Evolutionary conservation across 2,797 vertebrate genomes (phyloP), one percentile per base, ranked within the genome.

Genomic region (Sebastes variabilis): DNA sequence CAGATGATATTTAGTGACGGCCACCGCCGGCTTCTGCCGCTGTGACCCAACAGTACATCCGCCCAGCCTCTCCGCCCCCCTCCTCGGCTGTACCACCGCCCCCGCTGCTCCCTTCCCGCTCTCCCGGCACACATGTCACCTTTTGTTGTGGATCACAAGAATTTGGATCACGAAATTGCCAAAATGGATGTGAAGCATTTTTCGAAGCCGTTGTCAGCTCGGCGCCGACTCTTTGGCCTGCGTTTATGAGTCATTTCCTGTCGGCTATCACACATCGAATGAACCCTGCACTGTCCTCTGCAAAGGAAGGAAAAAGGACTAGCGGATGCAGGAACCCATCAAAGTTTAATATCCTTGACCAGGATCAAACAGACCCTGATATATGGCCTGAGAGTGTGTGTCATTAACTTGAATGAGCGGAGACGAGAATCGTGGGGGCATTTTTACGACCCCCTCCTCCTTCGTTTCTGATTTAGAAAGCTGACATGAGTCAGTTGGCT

Each of bases 271-370:
- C 69, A 70, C 77, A 70, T 83, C 16, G 24, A 75, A 75, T 77
- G 77, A 83, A 85, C 72, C 81, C 83, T 11, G 69, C 69, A 5
- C 72, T 60, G 79, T 85, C 80, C 78, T 68, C 83, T 76, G 69
- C 65, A 42, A 55, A 82, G 55, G 62, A 72, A 79, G 6, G 58
- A 30, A 75, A 6, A 59, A 81, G 38, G 83, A 88, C 72, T 70
- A 62, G 77, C 54, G 82, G 83, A 77, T 20, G 72, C 24, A 3
- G 89, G 77, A 85, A 80, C 70, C 86, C 87, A 90, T 93, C 88
- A 92, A 87, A 91, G 85, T 94, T 93, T 93, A 91, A 93, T 91
- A 87, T 90, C 89, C 91, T 79, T 84, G 80, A 92, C 88, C 89
- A 79, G 90, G 88, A 92, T 95, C 91, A 90, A 92, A 88, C 87